Evolutionary conservation across 2,797 vertebrate species (phyloP).

Genomic region (Scarus forsteni): DNA sequence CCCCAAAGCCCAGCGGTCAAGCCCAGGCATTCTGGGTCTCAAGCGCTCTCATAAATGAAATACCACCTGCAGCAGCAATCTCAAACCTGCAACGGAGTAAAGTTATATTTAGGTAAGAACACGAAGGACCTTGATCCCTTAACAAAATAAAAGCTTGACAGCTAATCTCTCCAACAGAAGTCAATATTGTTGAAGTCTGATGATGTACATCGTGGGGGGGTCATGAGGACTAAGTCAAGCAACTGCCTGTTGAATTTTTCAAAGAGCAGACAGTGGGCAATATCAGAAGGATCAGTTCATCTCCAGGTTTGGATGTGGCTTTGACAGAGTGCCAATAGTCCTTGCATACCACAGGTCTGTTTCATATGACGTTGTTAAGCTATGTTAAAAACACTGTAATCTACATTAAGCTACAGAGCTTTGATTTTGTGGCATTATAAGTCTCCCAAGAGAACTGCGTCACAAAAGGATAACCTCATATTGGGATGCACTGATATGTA

Average conservation of each 20-base stretch:
- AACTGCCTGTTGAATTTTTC: slow-evolving; percentile 73
- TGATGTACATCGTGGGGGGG: slow-evolving; percentile 72
- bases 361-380: slow-evolving; percentile 30
- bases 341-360: slow-evolving; percentile 35
- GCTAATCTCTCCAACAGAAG: slow-evolving; percentile 84
- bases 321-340: slow-evolving; percentile 57
- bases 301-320: slow-evolving; percentile 43
- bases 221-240: slow-evolving; percentile 68
- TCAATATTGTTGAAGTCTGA: slow-evolving; percentile 83
- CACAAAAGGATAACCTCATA: slow-evolving; percentile 28
- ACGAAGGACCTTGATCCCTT: slow-evolving; percentile 87
- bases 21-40: slow-evolving; percentile 86
- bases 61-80: slow-evolving; percentile 78
- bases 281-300: slow-evolving; percentile 66
- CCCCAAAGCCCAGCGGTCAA: slow-evolving; percentile 87
- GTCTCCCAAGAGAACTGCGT: slow-evolving; percentile 38
- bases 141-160: slow-evolving; percentile 87
- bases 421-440: slow-evolving; percentile 15
- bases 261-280: slow-evolving; percentile 51
- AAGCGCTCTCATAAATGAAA: slow-evolving; percentile 87
- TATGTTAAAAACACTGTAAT: slow-evolving; percentile 54
- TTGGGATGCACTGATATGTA: slow-evolving; percentile 20
- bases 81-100: slow-evolving; percentile 73
- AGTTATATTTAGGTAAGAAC: slow-evolving; percentile 87
- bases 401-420: slow-evolving; percentile 24